Base-by-base conservation (phyloP, 2,113 vertebrate genomes). In the Chaetodon auriga region DNA sequence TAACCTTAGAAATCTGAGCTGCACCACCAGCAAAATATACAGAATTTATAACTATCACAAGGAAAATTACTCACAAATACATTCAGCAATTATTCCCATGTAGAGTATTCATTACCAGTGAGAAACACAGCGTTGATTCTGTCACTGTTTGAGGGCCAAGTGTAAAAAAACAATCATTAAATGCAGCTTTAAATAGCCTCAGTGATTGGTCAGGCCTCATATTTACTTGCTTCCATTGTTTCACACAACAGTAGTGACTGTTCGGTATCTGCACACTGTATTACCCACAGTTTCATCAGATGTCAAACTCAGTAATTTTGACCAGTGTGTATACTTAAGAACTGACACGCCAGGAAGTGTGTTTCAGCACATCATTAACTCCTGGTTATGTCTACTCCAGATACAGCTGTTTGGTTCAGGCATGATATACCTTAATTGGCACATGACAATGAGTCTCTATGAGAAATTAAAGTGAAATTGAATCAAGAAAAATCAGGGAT, bases 251-350 rank as follows among this genome's bases (percentile, higher is more conserved):
- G 19, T 57, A 72, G 77, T 65, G 71, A 65, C 25, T 51, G 63
- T 58, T 76, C 48, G 68, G n/a, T 23, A 62, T 21, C 71, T 80
- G 23, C 35, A 68, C 46, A 45, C 38, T 43, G n/a, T 14, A 38
- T 89, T 82, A 73, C 75, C 35, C 21, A 15, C 36, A 62, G 58
- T 89, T 90, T 73, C 91, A 88, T 88, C 87, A 90, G 45, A 70
- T 83, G 49, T 82, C 78, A 86, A 25, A 49, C 35, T 69, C 21
- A 4, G 13, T 53, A 8, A 68, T 75, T 89, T 35, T 72, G 30
- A 89, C 55, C 68, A 62, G 36, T 30, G 25, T 68, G 51, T 68
- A n/a, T 18, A 68, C 61, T 23, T 35, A n/a, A 53, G 11, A 36
- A 41, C n/a, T 43, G 51, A 55, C 69, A 43, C 15, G 57, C 36